These are phyloP conservation scores for Oeneis ivallda DNA, from an alignment of 2,888 invertebrate genomes.

Conservation along the genomic window DNA sequence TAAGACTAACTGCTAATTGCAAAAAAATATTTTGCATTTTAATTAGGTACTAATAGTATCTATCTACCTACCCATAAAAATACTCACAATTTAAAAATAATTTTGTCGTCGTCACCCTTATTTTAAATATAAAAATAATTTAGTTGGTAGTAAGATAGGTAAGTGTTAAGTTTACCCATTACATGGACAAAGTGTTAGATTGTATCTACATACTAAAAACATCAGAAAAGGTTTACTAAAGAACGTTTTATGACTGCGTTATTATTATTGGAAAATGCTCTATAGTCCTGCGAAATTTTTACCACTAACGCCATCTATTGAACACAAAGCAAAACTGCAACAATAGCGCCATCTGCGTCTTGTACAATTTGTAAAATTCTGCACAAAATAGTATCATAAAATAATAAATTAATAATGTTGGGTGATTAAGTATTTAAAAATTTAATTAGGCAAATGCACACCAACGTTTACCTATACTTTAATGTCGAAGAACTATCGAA, in stretches of 20 bases:
- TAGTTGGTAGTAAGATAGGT: too few species aligned
- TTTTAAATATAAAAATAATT: too few species aligned
- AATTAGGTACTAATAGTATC: too few species aligned
- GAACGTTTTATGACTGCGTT: background rate
- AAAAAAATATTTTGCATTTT: too few species aligned
- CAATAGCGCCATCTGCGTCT: constrained; percentile 5
- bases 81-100: too few species aligned
- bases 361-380: background rate
- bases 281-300: background rate
- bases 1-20: too few species aligned
- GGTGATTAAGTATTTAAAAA: background rate
- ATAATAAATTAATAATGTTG: background rate
- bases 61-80: too few species aligned
- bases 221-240: background rate
- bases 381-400: background rate
- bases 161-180: background rate
- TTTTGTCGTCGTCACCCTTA: too few species aligned
- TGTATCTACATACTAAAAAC: too few species aligned
- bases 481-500: background rate
- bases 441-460: background rate
- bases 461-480: background rate
- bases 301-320: constrained; percentile 35
- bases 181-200: background rate
- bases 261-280: background rate
- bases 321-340: constrained; percentile 19